Evolutionary conservation across 1,140 invertebrate genomes (phyloP), one percentile per base, ranked within the genome.

Genomic region (Heliothis virescens): DNA sequence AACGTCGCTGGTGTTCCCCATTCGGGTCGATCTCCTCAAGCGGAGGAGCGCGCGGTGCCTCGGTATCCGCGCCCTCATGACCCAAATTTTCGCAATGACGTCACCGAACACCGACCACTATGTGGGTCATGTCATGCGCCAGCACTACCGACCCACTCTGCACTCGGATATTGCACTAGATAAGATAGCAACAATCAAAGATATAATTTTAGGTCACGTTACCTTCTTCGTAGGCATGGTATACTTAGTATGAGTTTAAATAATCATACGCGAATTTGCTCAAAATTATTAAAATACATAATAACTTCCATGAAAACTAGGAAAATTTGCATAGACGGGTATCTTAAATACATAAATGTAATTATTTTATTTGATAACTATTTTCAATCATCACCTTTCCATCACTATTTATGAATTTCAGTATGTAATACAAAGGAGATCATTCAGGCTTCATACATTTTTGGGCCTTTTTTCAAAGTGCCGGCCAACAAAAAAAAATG

Each of bases 81-180:
- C 91, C 91, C 87, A 91, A 90, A 93, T 93, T 89, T 91, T 86
- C 83, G 84, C 75, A 86, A 85, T 90, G 88, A 93, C 91, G 91
- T 93, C 90, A 93, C 87, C 79, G 88, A 85, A 84, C 87, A 89
- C 81, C 87, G 87, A 85, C 86, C 85, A 87, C 83, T 83, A 90
- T 89, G 88, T 91, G 84, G 91, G 90, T 88, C 89, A 86, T 85
- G 85, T 85, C 79, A 83, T 88, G 81, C 73, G 72, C 73, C 77
- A 75, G 48, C 60, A 76, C 60, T 26, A 55, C 59, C 75, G 77
- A 63, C 81, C 82, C 26, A 79, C 79, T 73, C 79, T 62, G 72
- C 63, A 74, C 79, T 59, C 48, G 10, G 73, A 79, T 76, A 60
- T 62, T 75, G 62, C 57, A 82, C 52, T 55, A 77, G 82, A 80